phyloP scores from a whole-genome alignment of 2,113 vertebrate species.

The Onychostoma macrolepis region DNA sequence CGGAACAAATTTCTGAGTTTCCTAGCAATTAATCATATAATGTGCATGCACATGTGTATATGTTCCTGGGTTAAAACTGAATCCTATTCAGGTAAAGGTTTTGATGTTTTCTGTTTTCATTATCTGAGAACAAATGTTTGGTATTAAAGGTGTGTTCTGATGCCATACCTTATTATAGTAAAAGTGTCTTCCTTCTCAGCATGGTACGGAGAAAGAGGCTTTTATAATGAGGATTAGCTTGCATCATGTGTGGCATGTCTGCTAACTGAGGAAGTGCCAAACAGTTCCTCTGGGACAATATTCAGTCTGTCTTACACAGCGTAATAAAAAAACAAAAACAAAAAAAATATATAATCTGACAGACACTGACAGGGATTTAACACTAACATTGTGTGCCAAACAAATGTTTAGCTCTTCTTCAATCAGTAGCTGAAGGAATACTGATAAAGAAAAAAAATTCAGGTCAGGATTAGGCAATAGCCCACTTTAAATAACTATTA shows the following conservation, averaged over 20 bases:
- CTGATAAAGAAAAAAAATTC: background rate
- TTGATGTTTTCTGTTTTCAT: conserved; percentile 14
- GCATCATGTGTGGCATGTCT: conserved; percentile 36
- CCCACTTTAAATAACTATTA: background rate
- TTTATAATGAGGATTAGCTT: conserved; percentile 50
- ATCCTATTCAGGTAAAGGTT: background rate
- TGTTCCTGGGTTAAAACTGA: background rate
- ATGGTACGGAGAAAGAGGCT: conserved; percentile 34
- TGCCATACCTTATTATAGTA: conserved; percentile 10
- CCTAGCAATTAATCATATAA: conserved; percentile 18
- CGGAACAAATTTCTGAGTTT: background rate
- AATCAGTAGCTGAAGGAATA: background rate
- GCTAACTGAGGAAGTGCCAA: conserved; percentile 28
- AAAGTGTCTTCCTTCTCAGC: conserved; percentile 38
- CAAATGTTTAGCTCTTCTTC: background rate
- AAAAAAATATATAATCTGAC: conserved; percentile 26
- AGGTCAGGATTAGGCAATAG: background rate
- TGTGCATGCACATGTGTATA: background rate
- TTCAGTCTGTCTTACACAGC: conserved; percentile 31
- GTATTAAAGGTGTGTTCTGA: background rate
- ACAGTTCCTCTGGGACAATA: conserved; percentile 46
- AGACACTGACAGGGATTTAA: conserved; percentile 24
- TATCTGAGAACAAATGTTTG: conserved; percentile 14
- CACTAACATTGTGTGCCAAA: conserved; percentile 15
- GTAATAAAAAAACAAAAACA: conserved; percentile 1